phyloP scores from a whole-genome alignment of 1,140 invertebrate genomes.

The Cydia strobilella region DNA sequence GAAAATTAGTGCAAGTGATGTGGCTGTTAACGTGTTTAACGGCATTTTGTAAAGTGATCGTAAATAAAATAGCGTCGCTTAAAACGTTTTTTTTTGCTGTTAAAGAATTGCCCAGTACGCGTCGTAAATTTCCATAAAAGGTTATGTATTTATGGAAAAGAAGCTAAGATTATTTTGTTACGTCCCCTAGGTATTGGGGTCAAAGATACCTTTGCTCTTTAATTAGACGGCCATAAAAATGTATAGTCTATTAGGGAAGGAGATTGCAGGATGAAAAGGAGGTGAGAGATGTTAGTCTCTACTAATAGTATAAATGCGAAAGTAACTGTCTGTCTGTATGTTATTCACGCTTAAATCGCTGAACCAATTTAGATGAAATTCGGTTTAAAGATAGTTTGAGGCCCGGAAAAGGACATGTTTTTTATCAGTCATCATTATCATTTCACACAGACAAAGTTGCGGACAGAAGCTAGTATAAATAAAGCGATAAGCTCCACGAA shows the following conservation, averaged over 20 bases:
- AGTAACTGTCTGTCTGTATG: too few species aligned
- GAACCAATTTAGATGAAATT: too few species aligned
- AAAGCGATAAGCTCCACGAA: too few species aligned
- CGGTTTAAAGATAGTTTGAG: too few species aligned
- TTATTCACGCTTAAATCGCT: too few species aligned
- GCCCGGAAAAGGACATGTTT: too few species aligned
- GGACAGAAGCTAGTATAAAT: too few species aligned
- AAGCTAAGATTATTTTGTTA: slow-evolving; percentile 4
- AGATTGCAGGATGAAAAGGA: too few species aligned
- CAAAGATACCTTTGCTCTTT: not conserved
- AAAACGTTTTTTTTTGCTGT: slow-evolving; percentile 50
- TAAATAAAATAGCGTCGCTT: slow-evolving; percentile 56
- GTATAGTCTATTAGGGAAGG: not conserved
- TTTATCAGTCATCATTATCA: too few species aligned
- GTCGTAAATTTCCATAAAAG: slow-evolving; percentile 57
- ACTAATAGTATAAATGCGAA: too few species aligned
- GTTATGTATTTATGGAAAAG: slow-evolving; percentile 34
- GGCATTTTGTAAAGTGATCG: slow-evolving; percentile 44
- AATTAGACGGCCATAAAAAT: not conserved
- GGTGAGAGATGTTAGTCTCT: too few species aligned
- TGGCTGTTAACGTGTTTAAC: slow-evolving; percentile 7
- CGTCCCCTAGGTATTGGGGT: not conserved
- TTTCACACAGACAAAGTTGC: too few species aligned
- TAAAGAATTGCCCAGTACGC: slow-evolving; percentile 46
- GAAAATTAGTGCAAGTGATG: slow-evolving; percentile 5